A percentile compares a stretch with the other conserved stretches of the same genome.
Conservation (phyloP, 1,140 invertebrate species). For the Xylocopa sonorina region DNA sequence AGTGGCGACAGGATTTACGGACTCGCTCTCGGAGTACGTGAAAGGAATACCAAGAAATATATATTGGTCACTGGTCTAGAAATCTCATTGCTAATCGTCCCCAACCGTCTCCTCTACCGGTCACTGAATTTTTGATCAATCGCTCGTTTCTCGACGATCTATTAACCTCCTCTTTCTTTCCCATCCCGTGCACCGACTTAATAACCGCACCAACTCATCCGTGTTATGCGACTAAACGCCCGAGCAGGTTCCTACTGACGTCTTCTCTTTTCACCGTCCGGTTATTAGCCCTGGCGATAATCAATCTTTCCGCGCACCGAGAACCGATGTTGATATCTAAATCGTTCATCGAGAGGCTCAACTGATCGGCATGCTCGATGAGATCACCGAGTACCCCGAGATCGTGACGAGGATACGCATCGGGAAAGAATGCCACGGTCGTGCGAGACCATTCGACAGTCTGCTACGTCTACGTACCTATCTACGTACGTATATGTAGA, state of each 20-base stretch:
- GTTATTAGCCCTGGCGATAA: slow-evolving; percentile 57
- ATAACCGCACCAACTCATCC: slow-evolving; percentile 23
- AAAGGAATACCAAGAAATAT: slow-evolving; percentile 51
- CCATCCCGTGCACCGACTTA: slow-evolving; percentile 1
- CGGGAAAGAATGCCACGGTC: slow-evolving; percentile 51
- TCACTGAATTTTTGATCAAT: slow-evolving; percentile 43
- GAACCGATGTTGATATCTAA: slow-evolving; percentile 57
- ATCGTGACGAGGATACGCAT: slow-evolving; percentile 46
- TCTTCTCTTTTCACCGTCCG: slow-evolving; percentile 43
- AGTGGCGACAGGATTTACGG: slow-evolving; percentile 71
- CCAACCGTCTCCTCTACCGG: too few species aligned
- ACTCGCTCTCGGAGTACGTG: slow-evolving; percentile 39
- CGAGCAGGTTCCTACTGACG: slow-evolving; percentile 28
- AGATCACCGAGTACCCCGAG: slow-evolving; percentile 26
- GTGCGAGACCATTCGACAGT: slow-evolving; percentile 52
- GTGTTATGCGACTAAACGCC: slow-evolving; percentile 34
- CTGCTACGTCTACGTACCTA: slow-evolving; percentile 45
- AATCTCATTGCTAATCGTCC: slow-evolving; percentile 45
- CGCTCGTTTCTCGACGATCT: slow-evolving; percentile 37
- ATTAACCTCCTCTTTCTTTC: slow-evolving; percentile 33
- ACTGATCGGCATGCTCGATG: slow-evolving; percentile 43
- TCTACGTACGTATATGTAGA: slow-evolving; percentile 18
- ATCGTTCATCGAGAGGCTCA: slow-evolving; percentile 48
- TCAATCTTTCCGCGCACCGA: slow-evolving; percentile 54
- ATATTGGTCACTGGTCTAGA: slow-evolving; percentile 48